Conservation (phyloP, 1,140 invertebrate genomes). For the Saccostrea echinata region DNA sequence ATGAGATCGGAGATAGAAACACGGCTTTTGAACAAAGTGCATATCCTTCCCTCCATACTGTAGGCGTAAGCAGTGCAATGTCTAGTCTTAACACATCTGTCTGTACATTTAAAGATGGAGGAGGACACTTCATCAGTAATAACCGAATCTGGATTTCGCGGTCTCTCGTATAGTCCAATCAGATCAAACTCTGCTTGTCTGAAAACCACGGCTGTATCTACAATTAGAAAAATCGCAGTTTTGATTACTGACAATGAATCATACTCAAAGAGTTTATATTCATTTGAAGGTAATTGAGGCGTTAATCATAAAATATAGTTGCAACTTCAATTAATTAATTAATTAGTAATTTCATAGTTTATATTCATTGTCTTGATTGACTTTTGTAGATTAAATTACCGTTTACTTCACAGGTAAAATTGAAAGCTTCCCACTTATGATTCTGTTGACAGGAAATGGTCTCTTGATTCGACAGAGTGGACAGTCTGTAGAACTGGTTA, state of each 20-base stretch:
- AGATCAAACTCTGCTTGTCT: not conserved
- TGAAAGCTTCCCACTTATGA: not conserved
- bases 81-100: not conserved
- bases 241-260: not conserved
- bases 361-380: not conserved
- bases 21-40: not conserved
- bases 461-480: not conserved
- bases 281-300: no score
- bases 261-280: no score
- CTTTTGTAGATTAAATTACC: not conserved
- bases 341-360: not conserved
- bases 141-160: not conserved
- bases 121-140: not conserved
- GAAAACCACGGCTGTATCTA: not conserved
- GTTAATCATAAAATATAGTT: no score
- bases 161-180: not conserved
- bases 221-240: not conserved
- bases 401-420: not conserved
- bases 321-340: not conserved
- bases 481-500: not conserved
- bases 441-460: not conserved
- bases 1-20: not conserved
- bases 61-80: not conserved
- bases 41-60: not conserved
- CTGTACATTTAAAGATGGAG: not conserved